Evolutionary conservation across 2,797 vertebrate genomes (phyloP), one percentile per base, ranked within the genome.

Genomic region (Serranus cabrilla): DNA sequence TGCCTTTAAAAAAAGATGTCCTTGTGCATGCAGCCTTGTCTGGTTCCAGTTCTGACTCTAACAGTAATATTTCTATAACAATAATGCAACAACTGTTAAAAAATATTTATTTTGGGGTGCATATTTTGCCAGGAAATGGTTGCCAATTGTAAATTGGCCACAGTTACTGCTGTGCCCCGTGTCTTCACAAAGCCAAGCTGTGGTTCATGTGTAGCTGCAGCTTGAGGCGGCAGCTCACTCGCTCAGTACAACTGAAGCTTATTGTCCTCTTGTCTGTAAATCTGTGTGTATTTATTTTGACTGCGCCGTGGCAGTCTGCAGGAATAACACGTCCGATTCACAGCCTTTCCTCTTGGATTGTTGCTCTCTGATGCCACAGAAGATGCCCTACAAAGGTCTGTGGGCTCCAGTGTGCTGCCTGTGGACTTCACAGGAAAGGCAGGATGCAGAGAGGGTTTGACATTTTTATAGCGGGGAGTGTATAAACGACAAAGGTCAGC

Each of bases 401-500:
- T 55, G 21, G 43, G 43, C 54, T 52, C 16, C 21, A 31, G 23
- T 57, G 37, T 58, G 37, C 34, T 69, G 34, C 58, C 50, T 58
- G 42, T 51, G 16, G 14, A 51, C 55, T 80, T 70, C 51, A 85
- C 59, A 49, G 66, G 71, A 74, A 81, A 76, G 65, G 75, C 82
- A 80, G 81, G 81, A 85, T 76, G 18, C 64, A 69, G 78, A 78
- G 55, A 54, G 25, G 49, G 39, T 71, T 81, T 91, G 84, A 84
- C 87, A 86, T 91, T 91, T 94, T 87, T 78, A 85, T 78, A 87
- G 73, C 72, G 52, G 84, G 89, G 79, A 78, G 83, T 84, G 74
- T 76, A 85, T 59, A 84, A 86, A 83, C 76, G 71, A 64, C 89
- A 94, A 93, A 94, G 90, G 91, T 93, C 87, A 89, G 56, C 18